Evolutionary conservation across 2,113 vertebrate species (phyloP), one percentile per base, ranked within the genome.

Genomic region (Motacilla tschutschensis): DNA sequence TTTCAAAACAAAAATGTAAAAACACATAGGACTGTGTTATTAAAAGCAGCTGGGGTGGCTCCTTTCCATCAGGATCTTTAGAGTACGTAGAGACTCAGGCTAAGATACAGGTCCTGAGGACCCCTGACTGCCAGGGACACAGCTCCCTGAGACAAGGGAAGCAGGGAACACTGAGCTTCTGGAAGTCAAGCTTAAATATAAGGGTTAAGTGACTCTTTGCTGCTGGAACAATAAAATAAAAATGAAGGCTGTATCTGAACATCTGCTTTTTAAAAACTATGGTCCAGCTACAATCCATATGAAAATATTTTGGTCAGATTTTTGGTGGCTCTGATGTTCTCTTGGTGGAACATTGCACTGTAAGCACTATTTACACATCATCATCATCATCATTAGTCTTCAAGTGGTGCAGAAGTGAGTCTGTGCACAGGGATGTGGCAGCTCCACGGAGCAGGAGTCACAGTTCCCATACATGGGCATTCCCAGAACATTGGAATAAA

Each of bases 1-100:
- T 88, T 91, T 87, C 69, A 60, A 85, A 90, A 85, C 51, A 46
- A 71, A 93, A 93, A 93, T 69, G 40, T 58, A 88, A 85, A 92
- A 87, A n/a, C 33, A 58, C 71, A 47, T 53, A 53, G 62, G 58
- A 24, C 38, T 58, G 29, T 26, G 64, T 77, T 94, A 93, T 88
- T 93, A 53, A 80, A 94, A 87, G 81, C 90, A 93, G 84, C 64
- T 91, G 90, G 69, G 17, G 58, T 83, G 82, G 89, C 79, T 94
- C 69, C 76, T 90, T 93, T 92, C 82, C 89, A 78, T 88, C 65
- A 75, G 57, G 62, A 38, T 71, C 89, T 93, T 93, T 93, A 62
- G 40, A 60, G 76, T 33, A 33, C 38, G 6, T 48, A 55, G 29
- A 50, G 58, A 79, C 41, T 33, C 60, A 80, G 84, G 75, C 50